Evolutionary conservation across 2,888 invertebrate species (phyloP), one percentile per base, ranked within the genome.

Genomic region (Shargacucullia verbasci): DNA sequence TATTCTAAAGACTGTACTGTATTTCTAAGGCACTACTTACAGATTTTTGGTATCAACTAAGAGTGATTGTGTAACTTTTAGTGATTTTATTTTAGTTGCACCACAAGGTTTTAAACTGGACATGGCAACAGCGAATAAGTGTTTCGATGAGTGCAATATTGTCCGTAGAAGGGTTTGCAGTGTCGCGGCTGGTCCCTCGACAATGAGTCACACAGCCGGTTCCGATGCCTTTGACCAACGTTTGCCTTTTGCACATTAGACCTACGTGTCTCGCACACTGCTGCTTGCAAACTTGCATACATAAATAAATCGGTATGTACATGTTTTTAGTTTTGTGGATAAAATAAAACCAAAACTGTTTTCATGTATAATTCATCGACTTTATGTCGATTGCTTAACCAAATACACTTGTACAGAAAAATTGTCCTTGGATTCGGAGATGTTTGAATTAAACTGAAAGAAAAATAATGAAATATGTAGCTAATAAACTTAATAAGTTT

Each of bases 161-260:
- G 25, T 59, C 71, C 72, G 55, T 63, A 72, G 78, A 76, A 77
- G 73, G 77, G 63, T 74, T 76, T 62, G 69, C 63, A 66, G 53
- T 56, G 35, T 59, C 71, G 79, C 73, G 58, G 50, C 71, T 70
- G 68, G 71, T 63, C 64, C 75, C 68, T 73, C 71, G 70, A 74
- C 78, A 81, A 80, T 88, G 88, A 88, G 73, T 88, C 88, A 88
- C 77, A 60, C 70, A 82, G 85, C 85, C 86, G 84, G 84, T 87
- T 87, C 73, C 59, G 56, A 70, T 64, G 74, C 54, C 72, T 78
- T 71, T 69, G 74, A 73, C 74, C 76, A 69, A 67, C 69, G 66
- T 66, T 76, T 73, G 72, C 70, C 64, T 79, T 65, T 60, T 65
- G 62, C 70, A 72, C 65, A 56, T 73, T 72, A 73, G 65, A 74